phyloP scores from a whole-genome alignment of 2,888 invertebrate species.

The Stenchaetothrips biformis region DNA sequence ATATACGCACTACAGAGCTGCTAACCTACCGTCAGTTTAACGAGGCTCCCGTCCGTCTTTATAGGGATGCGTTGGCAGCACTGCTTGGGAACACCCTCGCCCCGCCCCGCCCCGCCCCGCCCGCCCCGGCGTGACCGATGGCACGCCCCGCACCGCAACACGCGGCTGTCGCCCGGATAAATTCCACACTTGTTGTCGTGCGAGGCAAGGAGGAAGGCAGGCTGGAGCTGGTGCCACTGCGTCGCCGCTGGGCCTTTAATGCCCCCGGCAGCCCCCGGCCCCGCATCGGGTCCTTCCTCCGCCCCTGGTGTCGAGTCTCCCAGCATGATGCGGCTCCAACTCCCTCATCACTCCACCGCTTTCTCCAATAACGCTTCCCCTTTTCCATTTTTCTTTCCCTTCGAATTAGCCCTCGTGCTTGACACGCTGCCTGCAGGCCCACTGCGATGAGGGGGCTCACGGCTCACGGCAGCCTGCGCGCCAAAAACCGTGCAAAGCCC shows the following conservation, averaged over 20 bases:
- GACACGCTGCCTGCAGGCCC: too few species aligned
- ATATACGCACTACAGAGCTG: too few species aligned
- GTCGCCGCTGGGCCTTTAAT: neutral
- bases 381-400: too few species aligned
- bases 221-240: neutral
- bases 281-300: too few species aligned
- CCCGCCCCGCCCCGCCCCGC: conserved; percentile 10
- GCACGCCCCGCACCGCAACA: conserved; percentile 31
- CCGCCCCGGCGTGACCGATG: conserved; percentile 32
- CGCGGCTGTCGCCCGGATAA: neutral
- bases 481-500: too few species aligned
- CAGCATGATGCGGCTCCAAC: neutral
- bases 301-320: too few species aligned
- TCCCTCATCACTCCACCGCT: neutral
- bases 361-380: too few species aligned
- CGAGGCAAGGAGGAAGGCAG: neutral
- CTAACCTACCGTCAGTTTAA: too few species aligned
- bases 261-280: neutral
- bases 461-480: too few species aligned
- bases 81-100: neutral
- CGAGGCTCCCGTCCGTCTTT: too few species aligned
- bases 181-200: neutral
- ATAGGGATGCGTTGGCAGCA: neutral
- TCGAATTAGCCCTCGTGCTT: too few species aligned
- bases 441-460: too few species aligned